A percentile compares a stretch with the other conserved stretches of the same genome.
phyloP scores from a whole-genome alignment of 1,140 invertebrate species.

The Triops cancriformis region DNA sequence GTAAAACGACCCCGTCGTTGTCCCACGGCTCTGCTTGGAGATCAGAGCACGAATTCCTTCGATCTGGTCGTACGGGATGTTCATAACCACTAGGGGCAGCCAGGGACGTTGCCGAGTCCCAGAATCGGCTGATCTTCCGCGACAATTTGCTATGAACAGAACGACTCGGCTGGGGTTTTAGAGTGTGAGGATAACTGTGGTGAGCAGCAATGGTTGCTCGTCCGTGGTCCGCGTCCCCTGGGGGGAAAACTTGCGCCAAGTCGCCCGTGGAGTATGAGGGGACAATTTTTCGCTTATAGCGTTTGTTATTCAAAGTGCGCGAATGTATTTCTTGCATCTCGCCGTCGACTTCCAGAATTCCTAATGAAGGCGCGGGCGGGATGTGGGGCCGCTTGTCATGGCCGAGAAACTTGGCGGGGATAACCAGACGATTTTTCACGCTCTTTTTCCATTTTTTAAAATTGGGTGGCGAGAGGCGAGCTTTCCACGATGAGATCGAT shows the following conservation, averaged over 20 bases:
- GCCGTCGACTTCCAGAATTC: neutral
- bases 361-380: neutral
- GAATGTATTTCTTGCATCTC: slow-evolving; percentile 1
- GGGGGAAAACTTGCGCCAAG: neutral
- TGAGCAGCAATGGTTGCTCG: neutral
- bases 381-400: neutral
- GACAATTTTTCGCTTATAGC: neutral
- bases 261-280: neutral
- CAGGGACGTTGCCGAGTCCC: neutral
- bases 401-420: neutral
- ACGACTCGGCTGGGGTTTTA: neutral
- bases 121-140: neutral
- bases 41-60: neutral
- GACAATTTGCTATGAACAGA: neutral
- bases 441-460: slow-evolving; percentile 7
- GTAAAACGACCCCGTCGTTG: neutral
- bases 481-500: slow-evolving; percentile 1
- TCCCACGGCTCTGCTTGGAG: neutral
- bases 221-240: neutral
- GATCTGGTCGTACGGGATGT: neutral
- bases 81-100: neutral
- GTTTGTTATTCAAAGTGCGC: neutral
- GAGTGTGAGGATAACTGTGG: neutral
- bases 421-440: neutral
- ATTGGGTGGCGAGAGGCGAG: slow-evolving; percentile 1